Percentiles rank a stretch among this genome's conserved stretches.
Conservation (phyloP, 2,113 vertebrate species). For the Okapia johnstoni region DNA sequence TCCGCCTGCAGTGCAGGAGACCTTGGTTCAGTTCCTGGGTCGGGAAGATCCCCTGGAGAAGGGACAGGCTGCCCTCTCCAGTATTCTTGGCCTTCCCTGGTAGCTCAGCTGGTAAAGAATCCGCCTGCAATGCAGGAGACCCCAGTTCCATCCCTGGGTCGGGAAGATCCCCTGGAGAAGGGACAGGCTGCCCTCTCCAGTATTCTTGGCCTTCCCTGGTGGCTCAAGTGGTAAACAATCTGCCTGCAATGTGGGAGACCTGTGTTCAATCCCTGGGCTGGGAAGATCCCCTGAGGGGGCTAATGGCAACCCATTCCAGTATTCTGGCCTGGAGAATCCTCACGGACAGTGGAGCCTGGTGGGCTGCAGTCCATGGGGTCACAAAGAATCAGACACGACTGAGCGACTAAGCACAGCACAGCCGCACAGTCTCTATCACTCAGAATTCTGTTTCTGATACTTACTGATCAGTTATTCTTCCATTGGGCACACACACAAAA, state of each 20-base stretch:
- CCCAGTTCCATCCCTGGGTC: neutral
- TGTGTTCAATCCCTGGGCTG: neutral
- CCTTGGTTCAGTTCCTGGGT: neutral
- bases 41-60: neutral
- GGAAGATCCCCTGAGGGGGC: neutral
- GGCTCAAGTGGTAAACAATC: neutral
- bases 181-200: neutral
- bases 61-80: neutral
- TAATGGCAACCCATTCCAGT: neutral
- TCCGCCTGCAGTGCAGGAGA: neutral
- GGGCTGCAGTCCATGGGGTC: neutral
- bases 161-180: neutral
- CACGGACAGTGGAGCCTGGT: neutral
- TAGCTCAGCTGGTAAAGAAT: neutral
- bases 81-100: neutral
- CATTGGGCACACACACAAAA: rapidly evolving
- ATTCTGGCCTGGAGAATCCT: neutral
- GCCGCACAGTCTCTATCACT: neutral
- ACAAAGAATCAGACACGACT: rapidly evolving
- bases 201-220: neutral
- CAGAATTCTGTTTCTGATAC: neutral
- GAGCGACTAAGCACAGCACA: neutral
- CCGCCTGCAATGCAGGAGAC: neutral
- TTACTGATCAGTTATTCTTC: neutral
- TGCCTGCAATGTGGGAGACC: neutral